These are phyloP conservation scores for Oryzias melastigma DNA, from an alignment of 2,113 vertebrate species.

Conservation along the genomic window DNA sequence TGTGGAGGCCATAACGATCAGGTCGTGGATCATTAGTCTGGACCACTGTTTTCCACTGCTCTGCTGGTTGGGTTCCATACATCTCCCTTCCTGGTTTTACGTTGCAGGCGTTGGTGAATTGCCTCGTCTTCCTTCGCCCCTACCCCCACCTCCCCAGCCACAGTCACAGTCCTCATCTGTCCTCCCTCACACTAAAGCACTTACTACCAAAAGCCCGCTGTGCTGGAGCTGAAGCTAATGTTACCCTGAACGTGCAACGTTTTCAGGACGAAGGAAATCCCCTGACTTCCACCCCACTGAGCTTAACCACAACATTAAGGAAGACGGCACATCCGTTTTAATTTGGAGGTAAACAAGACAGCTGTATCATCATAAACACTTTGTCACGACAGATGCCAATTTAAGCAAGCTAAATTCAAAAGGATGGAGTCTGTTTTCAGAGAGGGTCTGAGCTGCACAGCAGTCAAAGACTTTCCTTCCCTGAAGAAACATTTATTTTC, in stretches of 20 bases:
- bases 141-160: constrained; percentile 30
- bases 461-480: constrained; percentile 47
- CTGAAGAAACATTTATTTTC: constrained; percentile 71
- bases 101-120: constrained; percentile 63
- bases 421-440: constrained; percentile 45
- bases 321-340: constrained; percentile 15
- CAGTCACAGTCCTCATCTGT: constrained; percentile 69
- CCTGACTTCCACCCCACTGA: constrained; percentile 13
- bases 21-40: constrained; percentile 79
- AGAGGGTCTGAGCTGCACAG: constrained; percentile 32
- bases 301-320: constrained; percentile 36
- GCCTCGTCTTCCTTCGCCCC: constrained; percentile 52
- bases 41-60: constrained; percentile 77
- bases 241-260: constrained; percentile 30
- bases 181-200: constrained; percentile 63
- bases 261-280: constrained; percentile 28
- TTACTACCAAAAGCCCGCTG: constrained; percentile 63
- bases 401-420: constrained; percentile 29
- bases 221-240: constrained; percentile 22
- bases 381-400: constrained; percentile 21
- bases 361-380: constrained; percentile 23
- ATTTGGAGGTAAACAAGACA: constrained; percentile 20
- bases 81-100: constrained; percentile 63
- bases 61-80: constrained; percentile 70
- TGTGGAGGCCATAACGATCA: constrained; percentile 77